These are phyloP conservation scores for Orius insidiosus DNA, from an alignment of 1,140 invertebrate genomes.

Conservation along the genomic window DNA sequence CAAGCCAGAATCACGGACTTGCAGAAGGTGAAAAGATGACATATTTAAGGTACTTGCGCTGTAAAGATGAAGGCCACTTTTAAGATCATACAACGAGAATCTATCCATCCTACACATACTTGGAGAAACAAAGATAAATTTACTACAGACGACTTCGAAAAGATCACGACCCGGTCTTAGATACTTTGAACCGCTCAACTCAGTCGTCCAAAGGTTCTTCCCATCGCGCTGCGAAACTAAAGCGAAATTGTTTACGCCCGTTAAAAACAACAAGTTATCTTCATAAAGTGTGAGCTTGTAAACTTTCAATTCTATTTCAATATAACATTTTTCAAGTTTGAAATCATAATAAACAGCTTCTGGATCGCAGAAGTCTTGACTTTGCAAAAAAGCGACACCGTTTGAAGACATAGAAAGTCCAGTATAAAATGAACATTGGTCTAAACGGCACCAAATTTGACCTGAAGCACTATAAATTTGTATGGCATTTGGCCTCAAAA, in stretches of 20 bases:
- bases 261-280: conserved; percentile 4
- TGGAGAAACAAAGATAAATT: conserved; percentile 7
- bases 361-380: conserved; percentile 3
- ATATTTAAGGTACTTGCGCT: background rate
- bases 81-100: conserved; percentile 1
- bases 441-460: too few species aligned
- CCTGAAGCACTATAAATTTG: too few species aligned
- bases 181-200: conserved; percentile 1
- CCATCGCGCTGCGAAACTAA: background rate
- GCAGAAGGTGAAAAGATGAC: conserved; percentile 7
- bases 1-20: conserved; percentile 15
- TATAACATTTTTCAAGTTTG: background rate
- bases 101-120: background rate
- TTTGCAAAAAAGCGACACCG: conserved; percentile 4
- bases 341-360: conserved; percentile 4
- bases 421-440: conserved; percentile 2
- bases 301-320: background rate
- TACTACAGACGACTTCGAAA: conserved; percentile 2
- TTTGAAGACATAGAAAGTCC: background rate
- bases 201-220: background rate
- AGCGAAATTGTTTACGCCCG: background rate
- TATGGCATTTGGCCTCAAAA: too few species aligned
- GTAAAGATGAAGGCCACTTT: background rate
- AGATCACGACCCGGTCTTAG: conserved; percentile 4
- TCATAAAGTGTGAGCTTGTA: conserved; percentile 1